Base-by-base conservation (phyloP, 2,797 vertebrate species). In the Mus minutoides region DNA sequence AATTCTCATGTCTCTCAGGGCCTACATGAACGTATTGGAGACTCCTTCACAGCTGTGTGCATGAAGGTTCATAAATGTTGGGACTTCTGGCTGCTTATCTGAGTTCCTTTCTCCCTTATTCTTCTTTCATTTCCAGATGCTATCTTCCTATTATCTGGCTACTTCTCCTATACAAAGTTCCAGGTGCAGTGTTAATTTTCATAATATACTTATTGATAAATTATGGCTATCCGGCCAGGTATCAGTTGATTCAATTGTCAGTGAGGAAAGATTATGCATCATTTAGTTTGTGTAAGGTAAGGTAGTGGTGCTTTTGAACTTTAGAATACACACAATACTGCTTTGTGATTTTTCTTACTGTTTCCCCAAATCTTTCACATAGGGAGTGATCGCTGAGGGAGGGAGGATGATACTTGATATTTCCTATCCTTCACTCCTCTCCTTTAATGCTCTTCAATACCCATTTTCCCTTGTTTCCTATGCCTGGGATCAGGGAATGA, bases 1-100 rank as follows among this genome's bases (percentile, higher is more conserved):
- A 84, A 37, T 85, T 90, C 94, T 89, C 34, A 49, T 90, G 91
- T 88, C 46, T 91, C 21, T 26, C 60, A 91, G 76, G 83, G 29
- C 49, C 71, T 75, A 31, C 34, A 84, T 67, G 26, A 94, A 52
- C 19, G 0, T 88, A 37, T 60, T 90, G 2, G 52, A 71, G 46
- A 90, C 89, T 67, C 4, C 7, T 87, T 82, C 43, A n/a, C 67
- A 52, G 14, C 21, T 60, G 0, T 85, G 26, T 94, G 40, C 43
- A 93, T 56, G 93, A 89, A 12, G 16, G 21, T 94, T 94, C 34
- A 64, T 11, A 84, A 62, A 94, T 56, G 22, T 29, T 24, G 40
- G 4, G 78, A 12, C 16, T 79, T 92, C 75, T 37, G 43, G 52
- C 16, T 92, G 22, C 34, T 93, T 91, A 46, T 91, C 69, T 69